Conservation (phyloP, 2,113 vertebrate species). For the Neopipo cinnamomea region DNA sequence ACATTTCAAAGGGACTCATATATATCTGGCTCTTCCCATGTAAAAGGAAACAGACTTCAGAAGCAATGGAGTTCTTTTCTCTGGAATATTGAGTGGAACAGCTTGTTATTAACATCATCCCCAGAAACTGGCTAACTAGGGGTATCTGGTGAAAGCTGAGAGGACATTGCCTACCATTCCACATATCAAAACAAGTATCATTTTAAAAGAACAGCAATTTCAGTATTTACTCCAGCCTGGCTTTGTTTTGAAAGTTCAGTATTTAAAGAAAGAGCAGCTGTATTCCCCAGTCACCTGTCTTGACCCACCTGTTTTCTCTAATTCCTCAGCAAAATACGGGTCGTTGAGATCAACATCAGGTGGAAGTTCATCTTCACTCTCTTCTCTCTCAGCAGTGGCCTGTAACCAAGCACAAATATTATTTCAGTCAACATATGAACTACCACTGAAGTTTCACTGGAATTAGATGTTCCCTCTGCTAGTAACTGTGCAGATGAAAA, state of each 20-base stretch:
- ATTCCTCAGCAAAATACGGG: constrained; percentile 89
- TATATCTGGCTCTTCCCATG: not conserved
- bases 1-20: not conserved
- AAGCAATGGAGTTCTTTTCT: not conserved
- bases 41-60: not conserved
- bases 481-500: not conserved
- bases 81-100: not conserved
- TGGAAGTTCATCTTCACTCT: constrained; percentile 85
- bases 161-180: not conserved
- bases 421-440: not conserved
- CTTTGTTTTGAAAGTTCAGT: not conserved
- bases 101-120: not conserved
- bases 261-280: not conserved
- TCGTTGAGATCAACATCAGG: constrained; percentile 87
- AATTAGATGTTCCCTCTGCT: not conserved
- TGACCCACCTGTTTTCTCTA: constrained; percentile 76
- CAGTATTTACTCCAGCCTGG: not conserved
- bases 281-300: not conserved
- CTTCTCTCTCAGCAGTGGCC: constrained; percentile 63
- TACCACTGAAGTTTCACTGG: not conserved
- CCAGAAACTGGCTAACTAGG: not conserved
- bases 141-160: not conserved
- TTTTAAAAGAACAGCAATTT: not conserved
- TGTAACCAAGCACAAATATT: constrained; percentile 28
- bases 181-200: not conserved